A percentile compares a stretch with the other conserved stretches of the same genome.
These are phyloP conservation scores for Drosophila eohydei DNA, from an alignment of 2,888 invertebrate genomes.

Conservation along the genomic window DNA sequence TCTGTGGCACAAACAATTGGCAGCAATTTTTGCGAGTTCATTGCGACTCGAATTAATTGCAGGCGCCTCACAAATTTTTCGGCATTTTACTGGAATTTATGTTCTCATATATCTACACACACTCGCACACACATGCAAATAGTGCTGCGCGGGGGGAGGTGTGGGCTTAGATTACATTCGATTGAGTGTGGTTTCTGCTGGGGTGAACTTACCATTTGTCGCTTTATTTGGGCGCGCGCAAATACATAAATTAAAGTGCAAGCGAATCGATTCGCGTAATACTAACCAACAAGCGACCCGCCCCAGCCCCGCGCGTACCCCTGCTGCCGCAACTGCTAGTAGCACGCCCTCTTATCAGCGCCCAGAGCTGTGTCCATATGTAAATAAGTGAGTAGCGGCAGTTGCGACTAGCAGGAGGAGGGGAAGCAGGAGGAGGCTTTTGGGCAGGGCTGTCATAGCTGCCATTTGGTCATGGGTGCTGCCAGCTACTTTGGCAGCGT, in stretches of 20 bases:
- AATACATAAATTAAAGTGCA: conserved; percentile 76
- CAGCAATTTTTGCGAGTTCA: conserved; percentile 49
- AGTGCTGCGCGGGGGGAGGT: conserved; percentile 8
- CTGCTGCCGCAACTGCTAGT: background rate
- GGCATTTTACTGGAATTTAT: conserved; percentile 76
- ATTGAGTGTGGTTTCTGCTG: conserved; percentile 28
- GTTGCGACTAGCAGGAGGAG: background rate
- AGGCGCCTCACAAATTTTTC: conserved; percentile 41
- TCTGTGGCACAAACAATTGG: conserved; percentile 22
- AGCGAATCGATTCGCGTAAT: conserved; percentile 49
- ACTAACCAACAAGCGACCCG: background rate
- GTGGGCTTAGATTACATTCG: conserved; percentile 43
- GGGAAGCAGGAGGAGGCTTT: background rate
- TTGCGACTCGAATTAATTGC: conserved; percentile 66
- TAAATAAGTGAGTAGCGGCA: conserved; percentile 46
- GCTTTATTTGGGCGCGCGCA: conserved; percentile 49
- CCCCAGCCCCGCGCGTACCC: background rate
- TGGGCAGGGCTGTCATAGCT: conserved; percentile 50
- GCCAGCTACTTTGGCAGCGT: conserved; percentile 22
- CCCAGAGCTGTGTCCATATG: conserved; percentile 44
- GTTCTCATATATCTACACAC: conserved; percentile 55
- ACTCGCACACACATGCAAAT: conserved; percentile 53
- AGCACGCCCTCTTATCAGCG: conserved; percentile 43
- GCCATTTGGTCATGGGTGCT: conserved; percentile 54
- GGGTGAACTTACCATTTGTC: conserved; percentile 27